Base-by-base conservation (phyloP, 2,888 invertebrate species). In the Sinotaia quadrata region DNA sequence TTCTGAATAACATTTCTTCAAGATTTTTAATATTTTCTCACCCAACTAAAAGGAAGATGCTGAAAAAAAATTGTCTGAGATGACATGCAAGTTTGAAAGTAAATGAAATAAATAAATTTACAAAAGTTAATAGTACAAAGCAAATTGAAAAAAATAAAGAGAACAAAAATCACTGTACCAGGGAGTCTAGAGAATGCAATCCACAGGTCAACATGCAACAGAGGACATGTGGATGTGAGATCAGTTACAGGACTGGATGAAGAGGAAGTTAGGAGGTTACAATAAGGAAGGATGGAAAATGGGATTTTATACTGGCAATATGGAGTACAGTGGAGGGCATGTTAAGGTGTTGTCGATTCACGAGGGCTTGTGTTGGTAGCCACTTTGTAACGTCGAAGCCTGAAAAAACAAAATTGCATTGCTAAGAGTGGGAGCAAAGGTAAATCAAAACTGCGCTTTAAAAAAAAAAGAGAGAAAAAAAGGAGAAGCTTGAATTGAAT, bases 361-460 rank as follows among this genome's bases (percentile, higher is more conserved):
- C 82, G 79, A 63, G 82, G 84, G 75, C 84, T 84, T 59, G 77
- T 75, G 70, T 78, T 81, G 74, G 78, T 76, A 58, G 84, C 80
- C 80, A 82, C 78, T 80, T 84, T 84, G 80, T 82, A 84, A 67
- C 84, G 84, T 71, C 84, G 82, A 68, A 81, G 82, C 77, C 84
- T 84, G 84, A 75, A 84, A 80, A 63, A 37, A 67, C 41, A 67
- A 47, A 62, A 44, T 51, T 58, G 61, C 62, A 67, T 29, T 47
- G 8, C 47, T 47, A 47, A 47, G 47, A 47, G 21, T 7, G 47
- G n/a, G 47, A 24, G 47, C 8, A 18, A 24, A n/a, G n/a, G 15
- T 5, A 24, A n/a, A 60, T n/a, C 3, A 51, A 49, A 59, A 18
- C 34, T 41, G 21, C 36, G 47, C 24, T 44, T 3, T 59, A 37